These are phyloP conservation scores for Liasis olivaceus DNA, from an alignment of 2,797 vertebrate species.

Conservation along the genomic window DNA sequence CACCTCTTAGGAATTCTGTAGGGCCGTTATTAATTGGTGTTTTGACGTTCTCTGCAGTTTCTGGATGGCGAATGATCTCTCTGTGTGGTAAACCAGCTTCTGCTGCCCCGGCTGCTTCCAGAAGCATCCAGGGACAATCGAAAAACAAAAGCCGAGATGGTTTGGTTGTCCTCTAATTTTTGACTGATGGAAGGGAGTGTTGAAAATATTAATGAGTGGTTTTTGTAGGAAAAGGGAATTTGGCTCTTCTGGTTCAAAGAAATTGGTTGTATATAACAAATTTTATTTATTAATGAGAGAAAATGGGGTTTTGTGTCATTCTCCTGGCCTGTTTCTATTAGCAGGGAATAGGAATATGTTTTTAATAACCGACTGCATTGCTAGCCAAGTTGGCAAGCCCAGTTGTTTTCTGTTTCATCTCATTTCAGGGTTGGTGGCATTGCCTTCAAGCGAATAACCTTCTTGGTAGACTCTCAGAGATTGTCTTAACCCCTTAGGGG, in stretches of 20 bases:
- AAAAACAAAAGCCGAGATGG: background rate
- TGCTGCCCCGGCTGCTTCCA: background rate
- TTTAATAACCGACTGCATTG: constrained; percentile 50
- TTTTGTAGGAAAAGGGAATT: constrained; percentile 48
- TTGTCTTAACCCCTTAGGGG: background rate
- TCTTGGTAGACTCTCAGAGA: constrained; percentile 17
- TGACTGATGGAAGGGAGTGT: background rate
- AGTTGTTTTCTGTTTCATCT: constrained; percentile 29
- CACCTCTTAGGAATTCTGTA: background rate
- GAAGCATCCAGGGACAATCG: background rate
- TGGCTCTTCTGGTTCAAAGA: constrained; percentile 48
- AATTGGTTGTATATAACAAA: constrained; percentile 48
- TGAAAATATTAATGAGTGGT: constrained; percentile 18
- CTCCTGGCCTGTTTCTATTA: constrained; percentile 27
- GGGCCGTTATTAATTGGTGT: accelerated
- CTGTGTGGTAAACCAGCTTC: background rate
- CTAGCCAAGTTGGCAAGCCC: constrained; percentile 47
- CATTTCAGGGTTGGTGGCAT: constrained; percentile 52
- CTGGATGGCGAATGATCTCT: background rate
- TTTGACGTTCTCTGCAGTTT: background rate
- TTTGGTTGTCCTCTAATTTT: background rate
- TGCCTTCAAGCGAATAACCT: constrained; percentile 7
- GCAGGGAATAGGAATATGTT: background rate
- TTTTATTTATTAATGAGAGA: constrained; percentile 49
- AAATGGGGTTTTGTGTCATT: constrained; percentile 28